phyloP scores from a whole-genome alignment of 2,797 vertebrate species.

The Pantherophis alleghaniensis region DNA sequence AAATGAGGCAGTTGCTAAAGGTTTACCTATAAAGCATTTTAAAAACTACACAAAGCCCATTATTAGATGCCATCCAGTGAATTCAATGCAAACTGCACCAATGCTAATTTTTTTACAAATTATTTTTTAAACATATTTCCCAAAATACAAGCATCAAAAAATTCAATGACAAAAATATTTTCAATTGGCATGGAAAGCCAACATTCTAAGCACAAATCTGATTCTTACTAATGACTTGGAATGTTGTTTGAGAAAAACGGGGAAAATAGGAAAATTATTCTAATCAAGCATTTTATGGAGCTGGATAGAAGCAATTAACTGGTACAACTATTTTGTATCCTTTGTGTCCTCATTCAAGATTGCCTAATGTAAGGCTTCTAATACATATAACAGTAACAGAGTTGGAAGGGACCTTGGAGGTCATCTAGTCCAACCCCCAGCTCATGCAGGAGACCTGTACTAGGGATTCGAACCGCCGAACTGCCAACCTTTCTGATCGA shows the following conservation, averaged over 20 bases:
- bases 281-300: background rate
- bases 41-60: background rate
- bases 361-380: background rate
- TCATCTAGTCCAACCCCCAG: no score
- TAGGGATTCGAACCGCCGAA: no score
- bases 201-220: background rate
- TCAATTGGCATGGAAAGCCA: background rate
- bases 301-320: background rate
- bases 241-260: background rate
- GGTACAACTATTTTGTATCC: background rate
- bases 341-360: background rate
- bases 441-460: no score
- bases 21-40: background rate
- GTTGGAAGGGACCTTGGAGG: no score
- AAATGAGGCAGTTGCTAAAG: background rate
- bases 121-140: background rate
- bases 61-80: background rate
- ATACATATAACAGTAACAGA: background rate
- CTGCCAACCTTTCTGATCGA: no score
- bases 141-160: background rate
- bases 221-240: slow-evolving; percentile 4
- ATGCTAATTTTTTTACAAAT: background rate
- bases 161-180: background rate
- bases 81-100: background rate
- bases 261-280: background rate